Evolutionary conservation across 1,140 invertebrate species (phyloP).

Genomic region (Eciton burchellii): DNA sequence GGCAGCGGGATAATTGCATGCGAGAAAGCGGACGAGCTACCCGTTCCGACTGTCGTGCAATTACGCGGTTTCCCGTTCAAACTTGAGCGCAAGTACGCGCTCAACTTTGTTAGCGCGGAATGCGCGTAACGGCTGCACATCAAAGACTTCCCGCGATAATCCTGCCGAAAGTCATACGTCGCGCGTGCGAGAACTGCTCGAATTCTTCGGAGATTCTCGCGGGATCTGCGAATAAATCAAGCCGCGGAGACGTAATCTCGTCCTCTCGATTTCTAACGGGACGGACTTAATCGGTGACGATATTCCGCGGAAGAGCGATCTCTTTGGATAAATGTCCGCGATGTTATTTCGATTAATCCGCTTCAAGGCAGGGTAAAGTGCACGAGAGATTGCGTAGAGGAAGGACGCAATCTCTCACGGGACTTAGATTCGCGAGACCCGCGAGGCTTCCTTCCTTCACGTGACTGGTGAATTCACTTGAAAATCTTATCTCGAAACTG

Average conservation of each 20-base stretch:
- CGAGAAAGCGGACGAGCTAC: constrained; percentile 31
- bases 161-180: constrained; percentile 46
- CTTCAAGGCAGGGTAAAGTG: not conserved
- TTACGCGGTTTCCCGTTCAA: constrained; percentile 46
- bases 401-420: not conserved
- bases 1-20: constrained; percentile 31
- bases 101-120: constrained; percentile 34
- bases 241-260: too few relatives aligned
- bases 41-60: constrained; percentile 42
- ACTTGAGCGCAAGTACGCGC: constrained; percentile 45
- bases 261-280: not conserved
- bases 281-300: too few relatives aligned
- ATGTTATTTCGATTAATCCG: not conserved
- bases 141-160: constrained; percentile 45
- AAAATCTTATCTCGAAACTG: constrained; percentile 41
- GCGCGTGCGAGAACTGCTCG: not conserved
- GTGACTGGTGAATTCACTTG: constrained; percentile 19
- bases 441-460: constrained; percentile 1
- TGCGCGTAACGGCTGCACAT: constrained; percentile 40
- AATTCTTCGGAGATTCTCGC: not conserved
- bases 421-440: not conserved
- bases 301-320: too few relatives aligned
- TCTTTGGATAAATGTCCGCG: not conserved
- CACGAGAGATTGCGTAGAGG: not conserved
- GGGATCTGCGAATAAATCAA: not conserved